These are phyloP conservation scores for Propithecus perrieri DNA, from an alignment of 2,797 vertebrate genomes.

Conservation along the genomic window DNA sequence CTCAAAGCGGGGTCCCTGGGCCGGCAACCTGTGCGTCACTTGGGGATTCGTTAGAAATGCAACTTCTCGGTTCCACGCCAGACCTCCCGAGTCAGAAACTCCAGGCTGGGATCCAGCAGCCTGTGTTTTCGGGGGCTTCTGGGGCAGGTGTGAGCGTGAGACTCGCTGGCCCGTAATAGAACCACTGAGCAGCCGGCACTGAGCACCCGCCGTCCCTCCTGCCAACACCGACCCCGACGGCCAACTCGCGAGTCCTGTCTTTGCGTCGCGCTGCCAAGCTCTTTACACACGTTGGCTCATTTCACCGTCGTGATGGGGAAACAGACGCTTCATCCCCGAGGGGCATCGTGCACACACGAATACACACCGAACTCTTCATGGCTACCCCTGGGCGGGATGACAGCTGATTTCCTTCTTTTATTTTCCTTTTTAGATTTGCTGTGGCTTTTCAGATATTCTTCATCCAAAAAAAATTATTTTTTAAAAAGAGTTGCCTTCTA, in stretches of 20 bases:
- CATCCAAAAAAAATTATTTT: not conserved
- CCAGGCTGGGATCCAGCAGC: not conserved
- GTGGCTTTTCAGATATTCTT: not conserved
- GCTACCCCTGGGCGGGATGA: too few relatives aligned
- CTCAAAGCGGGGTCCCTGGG: not conserved
- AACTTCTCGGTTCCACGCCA: not conserved
- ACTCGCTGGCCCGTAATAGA: rapidly evolving
- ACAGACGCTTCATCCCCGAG: not conserved
- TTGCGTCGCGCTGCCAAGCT: rapidly evolving
- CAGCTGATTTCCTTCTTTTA: too few relatives aligned
- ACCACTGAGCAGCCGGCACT: rapidly evolving
- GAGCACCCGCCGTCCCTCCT: rapidly evolving
- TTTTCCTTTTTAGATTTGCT: not conserved
- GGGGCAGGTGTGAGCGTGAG: rapidly evolving
- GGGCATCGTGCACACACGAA: too few relatives aligned
- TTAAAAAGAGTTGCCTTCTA: not conserved
- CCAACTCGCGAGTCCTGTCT: too few relatives aligned
- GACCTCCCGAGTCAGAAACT: not conserved
- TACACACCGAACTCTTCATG: rapidly evolving
- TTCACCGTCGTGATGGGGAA: not conserved
- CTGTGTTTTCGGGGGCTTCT: not conserved
- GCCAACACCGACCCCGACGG: rapidly evolving
- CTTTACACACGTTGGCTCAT: not conserved
- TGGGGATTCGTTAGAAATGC: not conserved
- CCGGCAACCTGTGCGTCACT: not conserved